Evolutionary conservation across 1,140 invertebrate species (phyloP), one percentile per base, ranked within the genome.

Genomic region (Caerostris darwini): DNA sequence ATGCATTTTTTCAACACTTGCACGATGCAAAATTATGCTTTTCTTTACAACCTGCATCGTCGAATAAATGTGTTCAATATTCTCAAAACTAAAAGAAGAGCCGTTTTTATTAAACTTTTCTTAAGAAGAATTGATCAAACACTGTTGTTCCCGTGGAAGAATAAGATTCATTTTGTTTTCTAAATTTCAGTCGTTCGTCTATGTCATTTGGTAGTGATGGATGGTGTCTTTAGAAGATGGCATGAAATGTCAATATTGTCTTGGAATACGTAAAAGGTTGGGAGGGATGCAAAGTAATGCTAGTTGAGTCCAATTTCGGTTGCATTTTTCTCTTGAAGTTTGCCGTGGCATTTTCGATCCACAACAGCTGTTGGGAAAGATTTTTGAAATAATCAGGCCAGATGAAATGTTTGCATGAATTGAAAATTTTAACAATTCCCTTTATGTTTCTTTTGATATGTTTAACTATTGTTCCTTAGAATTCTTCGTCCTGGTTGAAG

Each of bases 111-210:
- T 64, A 12, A 64, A 64, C 61, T 64, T 64, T 17, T 1, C 10
- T 0, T 7, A 0, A 77, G 14, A 77, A 14, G 71, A 53, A 77
- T 77, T 50, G 71, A 34, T 34, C 34, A 34, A n/a, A 83, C 17
- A 10, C 1, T 83, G 7, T 3, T 83, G 7, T 3, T 57, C 57
- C 17, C 12, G 6, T 0, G 3, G 54, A 19, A n/a, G 6, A 83
- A 83, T 83, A 34, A 2, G 6, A 10, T n/a, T 57, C 14, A 10
- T 58, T 57, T 19, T 58, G 14, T 57, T 83, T 83, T 83, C 82
- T 83, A 7, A 83, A 83, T 83, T 83, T 57, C 7, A 19, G 17
- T 7, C 54, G n/a, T 83, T 58, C 17, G 82, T 83, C 82, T 83
- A 3, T 83, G 82, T 83, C 82, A 4, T 56, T 83, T n/a, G 12